Conservation (phyloP, 2,888 invertebrate species). For the Zaprionus obscuricornis region DNA sequence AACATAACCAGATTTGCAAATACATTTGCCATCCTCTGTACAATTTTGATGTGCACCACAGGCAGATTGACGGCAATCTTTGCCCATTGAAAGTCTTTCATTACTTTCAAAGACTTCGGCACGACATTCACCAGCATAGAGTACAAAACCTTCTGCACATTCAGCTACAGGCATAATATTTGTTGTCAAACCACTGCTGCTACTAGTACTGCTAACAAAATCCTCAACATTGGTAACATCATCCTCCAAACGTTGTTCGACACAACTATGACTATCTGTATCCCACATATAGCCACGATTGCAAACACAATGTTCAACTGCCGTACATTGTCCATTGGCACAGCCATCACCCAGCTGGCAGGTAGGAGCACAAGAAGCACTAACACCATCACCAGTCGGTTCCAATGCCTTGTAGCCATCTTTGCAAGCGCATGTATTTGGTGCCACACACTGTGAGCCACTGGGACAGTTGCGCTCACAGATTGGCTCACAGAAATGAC, state of each 20-base stretch:
- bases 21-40: slow-evolving; percentile 41
- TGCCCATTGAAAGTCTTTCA: slow-evolving; percentile 23
- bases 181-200: too few relatives aligned
- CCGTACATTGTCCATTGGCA: slow-evolving; percentile 60
- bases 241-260: neutral
- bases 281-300: slow-evolving; percentile 51
- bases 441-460: slow-evolving; percentile 62
- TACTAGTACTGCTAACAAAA: slow-evolving; percentile 4
- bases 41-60: slow-evolving; percentile 60
- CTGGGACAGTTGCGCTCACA: slow-evolving; percentile 56
- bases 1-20: slow-evolving; percentile 52
- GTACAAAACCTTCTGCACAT: slow-evolving; percentile 57
- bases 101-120: slow-evolving; percentile 66
- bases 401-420: slow-evolving; percentile 45
- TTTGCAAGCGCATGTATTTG: slow-evolving; percentile 70
- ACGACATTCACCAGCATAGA: slow-evolving; percentile 66
- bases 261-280: slow-evolving; percentile 35
- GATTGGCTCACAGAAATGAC: slow-evolving; percentile 71
- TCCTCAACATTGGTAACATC: slow-evolving; percentile 18
- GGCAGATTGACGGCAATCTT: slow-evolving; percentile 35
- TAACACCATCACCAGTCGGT: slow-evolving; percentile 57
- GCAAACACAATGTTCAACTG: slow-evolving; percentile 59
- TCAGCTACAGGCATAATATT: slow-evolving; percentile 11
- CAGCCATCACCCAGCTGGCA: slow-evolving; percentile 64
- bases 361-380: slow-evolving; percentile 59